A percentile compares a stretch with the other conserved stretches of the same genome.
These are phyloP conservation scores for Isoperla grammatica DNA, from an alignment of 2,888 invertebrate species.

Conservation along the genomic window DNA sequence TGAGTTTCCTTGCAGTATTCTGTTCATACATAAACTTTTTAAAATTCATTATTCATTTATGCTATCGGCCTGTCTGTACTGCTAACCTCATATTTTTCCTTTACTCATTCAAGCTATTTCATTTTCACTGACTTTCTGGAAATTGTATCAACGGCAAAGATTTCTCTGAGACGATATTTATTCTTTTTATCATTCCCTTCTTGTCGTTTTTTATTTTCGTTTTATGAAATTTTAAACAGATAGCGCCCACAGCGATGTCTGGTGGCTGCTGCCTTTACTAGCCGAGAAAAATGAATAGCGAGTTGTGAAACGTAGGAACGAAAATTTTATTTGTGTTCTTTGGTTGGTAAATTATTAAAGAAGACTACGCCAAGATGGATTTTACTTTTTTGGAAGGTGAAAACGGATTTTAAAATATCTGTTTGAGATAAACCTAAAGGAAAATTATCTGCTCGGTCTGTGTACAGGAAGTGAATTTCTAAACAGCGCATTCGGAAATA, in stretches of 20 bases:
- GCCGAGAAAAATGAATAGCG: slow-evolving; percentile 1
- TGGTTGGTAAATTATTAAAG: slow-evolving; percentile 6
- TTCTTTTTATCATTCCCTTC: slow-evolving; percentile 11
- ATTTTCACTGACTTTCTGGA: neutral
- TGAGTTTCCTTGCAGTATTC: too few species aligned
- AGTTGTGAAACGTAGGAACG: neutral
- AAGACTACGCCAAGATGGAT: neutral
- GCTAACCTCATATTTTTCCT: too few species aligned
- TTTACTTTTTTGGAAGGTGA: neutral
- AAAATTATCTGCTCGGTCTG: too few species aligned
- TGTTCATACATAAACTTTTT: too few species aligned
- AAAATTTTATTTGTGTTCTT: neutral
- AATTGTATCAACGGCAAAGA: slow-evolving; percentile 6
- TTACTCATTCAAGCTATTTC: too few species aligned
- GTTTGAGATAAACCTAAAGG: neutral
- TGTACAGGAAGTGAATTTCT: too few species aligned
- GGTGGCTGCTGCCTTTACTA: neutral
- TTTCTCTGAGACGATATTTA: slow-evolving; percentile 6
- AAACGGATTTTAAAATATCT: slow-evolving; percentile 6
- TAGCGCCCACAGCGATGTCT: neutral
- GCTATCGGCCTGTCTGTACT: too few species aligned
- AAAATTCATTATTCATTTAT: too few species aligned
- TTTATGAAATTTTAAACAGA: slow-evolving; percentile 12
- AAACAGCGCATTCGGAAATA: too few species aligned
- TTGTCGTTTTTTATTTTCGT: neutral